Evolutionary conservation across 2,888 invertebrate genomes (phyloP).

Genomic region (Physocephala rufipes): DNA sequence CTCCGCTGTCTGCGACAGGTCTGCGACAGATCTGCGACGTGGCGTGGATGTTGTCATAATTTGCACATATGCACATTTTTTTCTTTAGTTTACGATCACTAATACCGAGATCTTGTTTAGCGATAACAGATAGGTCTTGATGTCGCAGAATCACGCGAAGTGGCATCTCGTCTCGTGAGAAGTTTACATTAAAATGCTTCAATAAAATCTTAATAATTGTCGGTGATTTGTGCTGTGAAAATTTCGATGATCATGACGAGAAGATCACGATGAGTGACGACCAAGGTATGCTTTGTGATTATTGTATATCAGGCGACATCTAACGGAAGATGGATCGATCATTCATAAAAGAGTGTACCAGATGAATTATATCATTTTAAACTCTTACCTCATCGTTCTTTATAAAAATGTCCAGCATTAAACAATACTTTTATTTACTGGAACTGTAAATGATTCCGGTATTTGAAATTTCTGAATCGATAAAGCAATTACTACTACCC

Average conservation of each 20-base stretch:
- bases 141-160: constrained; percentile 8
- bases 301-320: not conserved
- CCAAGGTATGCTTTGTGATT: not conserved
- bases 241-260: not conserved
- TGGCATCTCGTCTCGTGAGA: constrained; percentile 17
- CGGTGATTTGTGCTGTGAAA: constrained; percentile 6
- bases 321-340: too few species aligned
- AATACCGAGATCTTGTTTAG: not conserved
- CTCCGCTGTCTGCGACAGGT: not conserved
- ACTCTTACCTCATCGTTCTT: too few species aligned
- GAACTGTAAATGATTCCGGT: too few species aligned
- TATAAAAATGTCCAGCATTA: too few species aligned
- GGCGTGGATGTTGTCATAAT: not conserved
- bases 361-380: too few species aligned
- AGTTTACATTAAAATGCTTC: constrained; percentile 3
- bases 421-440: too few species aligned
- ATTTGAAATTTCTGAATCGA: not conserved
- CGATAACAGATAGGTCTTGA: constrained; percentile 11
- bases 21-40: not conserved
- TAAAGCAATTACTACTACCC: too few species aligned
- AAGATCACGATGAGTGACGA: constrained; percentile 8
- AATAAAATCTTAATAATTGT: constrained; percentile 1
- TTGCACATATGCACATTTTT: not conserved
- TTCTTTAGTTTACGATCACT: constrained; percentile 1
- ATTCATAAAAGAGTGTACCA: too few species aligned